Base-by-base conservation (phyloP, 2,797 vertebrate genomes). In the Tokudaia muenninki region DNA sequence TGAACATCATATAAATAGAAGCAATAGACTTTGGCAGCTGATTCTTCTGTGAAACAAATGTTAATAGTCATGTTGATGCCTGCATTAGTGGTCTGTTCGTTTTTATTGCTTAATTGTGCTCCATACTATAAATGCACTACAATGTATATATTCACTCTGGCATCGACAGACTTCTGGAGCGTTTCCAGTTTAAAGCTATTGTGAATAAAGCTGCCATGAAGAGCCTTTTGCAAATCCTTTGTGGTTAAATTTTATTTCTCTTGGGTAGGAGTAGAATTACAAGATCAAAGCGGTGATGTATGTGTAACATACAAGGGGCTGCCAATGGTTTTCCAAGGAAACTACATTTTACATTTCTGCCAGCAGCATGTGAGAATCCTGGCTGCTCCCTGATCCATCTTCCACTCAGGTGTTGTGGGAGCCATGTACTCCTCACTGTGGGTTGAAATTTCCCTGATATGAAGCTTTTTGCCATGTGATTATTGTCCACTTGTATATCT, bases 271-370 rank as follows among this genome's bases (percentile, higher is more conserved):
- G 59, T 81, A 89, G 57, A 86, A 75, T n/a, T 67, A n/a, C n/a
- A 83, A 91, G 75, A 95, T 96, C 92, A 95, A 97, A 94, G 77
- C 11, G 44, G 22, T 17, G 59, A 17, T 50, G 47, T 41, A 50
- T 65, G 63, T 70, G 83, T 91, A 88, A 90, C 67, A 57, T 79
- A 29, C 24, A 67, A 78, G 59, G 70, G 92, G 63, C 63, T 90
- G 82, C 89, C 75, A 55, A 41, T 52, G 29, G n/a, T 55, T 87
- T 95, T 91, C 70, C 87, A 41, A 87, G 88, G 50, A 44, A 52
- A 70, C 41, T 82, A 26, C 13, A n/a, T 59, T 82, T 34, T 77
- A 50, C 61, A 87, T 83, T 91, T 75, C 47, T 47, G 84, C n/a
- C 82, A 88, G 61, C 52, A 29, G 65, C 44, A 3, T 44, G 3